phyloP scores from a whole-genome alignment of 1,140 invertebrate species.

The Lucilia cuprina region DNA sequence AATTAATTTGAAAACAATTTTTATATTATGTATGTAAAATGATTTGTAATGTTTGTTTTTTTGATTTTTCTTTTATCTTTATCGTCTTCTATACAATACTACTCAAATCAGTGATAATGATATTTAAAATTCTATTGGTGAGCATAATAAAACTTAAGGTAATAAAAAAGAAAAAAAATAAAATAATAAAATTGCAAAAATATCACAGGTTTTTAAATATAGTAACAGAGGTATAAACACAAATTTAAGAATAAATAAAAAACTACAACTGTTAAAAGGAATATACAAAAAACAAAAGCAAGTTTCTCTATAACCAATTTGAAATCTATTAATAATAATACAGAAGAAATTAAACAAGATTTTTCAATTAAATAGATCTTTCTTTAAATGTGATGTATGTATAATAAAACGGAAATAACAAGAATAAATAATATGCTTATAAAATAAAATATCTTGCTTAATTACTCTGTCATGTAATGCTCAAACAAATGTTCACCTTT shows the following conservation, averaged over 20 bases:
- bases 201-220: not conserved
- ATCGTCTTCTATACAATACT: not conserved
- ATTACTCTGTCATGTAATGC: not conserved
- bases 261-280: constrained; percentile 1
- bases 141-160: not conserved
- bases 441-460: too few relatives aligned
- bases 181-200: not conserved
- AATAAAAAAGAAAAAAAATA: not conserved
- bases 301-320: constrained; percentile 3
- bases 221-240: too few relatives aligned
- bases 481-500: not conserved
- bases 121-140: too few relatives aligned
- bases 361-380: too few relatives aligned
- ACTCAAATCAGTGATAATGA: not conserved
- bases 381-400: too few relatives aligned
- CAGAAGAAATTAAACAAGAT: too few relatives aligned
- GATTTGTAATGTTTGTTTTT: not conserved
- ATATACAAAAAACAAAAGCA: constrained; percentile 7
- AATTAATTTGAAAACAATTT: constrained; percentile 9
- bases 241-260: not conserved
- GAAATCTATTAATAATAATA: too few relatives aligned
- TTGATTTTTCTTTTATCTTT: not conserved
- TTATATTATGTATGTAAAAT: not conserved
- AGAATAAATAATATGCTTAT: too few relatives aligned
- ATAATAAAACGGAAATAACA: too few relatives aligned